Percentiles rank a stretch among this genome's conserved stretches.
phyloP scores from a whole-genome alignment of 2,797 vertebrate genomes.

The Chelon auratus region DNA sequence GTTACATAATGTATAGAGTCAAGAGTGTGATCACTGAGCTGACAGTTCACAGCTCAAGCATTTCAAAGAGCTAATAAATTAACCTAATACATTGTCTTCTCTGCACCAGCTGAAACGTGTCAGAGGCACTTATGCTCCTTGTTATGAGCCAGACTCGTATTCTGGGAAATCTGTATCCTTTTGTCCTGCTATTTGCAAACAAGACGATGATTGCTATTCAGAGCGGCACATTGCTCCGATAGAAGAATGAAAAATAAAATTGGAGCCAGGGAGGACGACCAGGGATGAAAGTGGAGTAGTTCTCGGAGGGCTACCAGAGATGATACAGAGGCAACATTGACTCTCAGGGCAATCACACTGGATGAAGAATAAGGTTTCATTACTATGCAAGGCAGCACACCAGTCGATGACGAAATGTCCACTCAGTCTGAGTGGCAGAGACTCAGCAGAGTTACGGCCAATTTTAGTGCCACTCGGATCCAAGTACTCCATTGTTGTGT shows the following conservation, averaged over 20 bases:
- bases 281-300: constrained; percentile 13
- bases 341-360: constrained; percentile 50
- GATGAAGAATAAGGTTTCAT: constrained; percentile 54
- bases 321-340: constrained; percentile 32
- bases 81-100: constrained; percentile 16
- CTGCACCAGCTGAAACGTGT: not conserved
- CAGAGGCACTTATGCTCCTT: constrained; percentile 17
- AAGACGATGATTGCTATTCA: constrained; percentile 44
- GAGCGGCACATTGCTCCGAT: not conserved
- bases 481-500: constrained; percentile 11
- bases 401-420: constrained; percentile 55
- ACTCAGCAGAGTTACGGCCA: constrained; percentile 14
- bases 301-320: constrained; percentile 27
- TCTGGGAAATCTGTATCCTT: constrained; percentile 23
- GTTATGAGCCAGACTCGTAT: constrained; percentile 5
- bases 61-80: constrained; percentile 10
- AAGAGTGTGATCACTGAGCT: constrained; percentile 7
- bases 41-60: constrained; percentile 14
- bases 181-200: constrained; percentile 11
- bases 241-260: constrained; percentile 22
- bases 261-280: not conserved
- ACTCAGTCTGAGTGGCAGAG: constrained; percentile 49
- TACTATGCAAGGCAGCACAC: constrained; percentile 57
- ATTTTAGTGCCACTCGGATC: constrained; percentile 30
- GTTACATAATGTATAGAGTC: not conserved